Evolutionary conservation across 1,140 invertebrate genomes (phyloP), one percentile per base, ranked within the genome.

Genomic region (Eriosoma lanigerum): DNA sequence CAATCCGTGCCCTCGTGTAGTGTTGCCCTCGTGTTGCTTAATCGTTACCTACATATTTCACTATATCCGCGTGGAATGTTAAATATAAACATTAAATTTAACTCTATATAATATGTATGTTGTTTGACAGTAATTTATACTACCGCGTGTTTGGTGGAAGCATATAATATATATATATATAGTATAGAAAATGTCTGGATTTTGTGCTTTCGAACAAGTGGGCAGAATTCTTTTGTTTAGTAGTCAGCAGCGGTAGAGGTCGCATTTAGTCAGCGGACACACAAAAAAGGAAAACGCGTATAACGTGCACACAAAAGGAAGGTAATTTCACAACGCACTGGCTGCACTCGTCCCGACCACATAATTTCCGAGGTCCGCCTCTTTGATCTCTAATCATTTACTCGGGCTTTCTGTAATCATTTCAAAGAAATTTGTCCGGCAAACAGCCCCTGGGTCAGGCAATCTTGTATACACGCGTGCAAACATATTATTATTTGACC

Each of bases 401-500:
- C 19, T 38, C 17, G 17, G 29, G 60, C 60, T 32, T 62, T n/a
- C 60, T 32, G 60, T 62, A 62, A 62, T 62, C 60, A 62, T 62
- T 62, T 62, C 60, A 62, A 29, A 38, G 60, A 24, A n/a, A 38
- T 62, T 62, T 62, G 60, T 62, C 60, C 60, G 26, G 60, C 29
- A 62, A 62, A 38, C 60, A 62, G 58, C 60, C 60, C 9, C 60
- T 17, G 8, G 29, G 60, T 32, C 60, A 62, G 60, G 17, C 60
- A 9, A 62, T 32, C 29, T 10, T 32, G 26, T 38, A 1, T 17
- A 10, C 54, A 60, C 24, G 24, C 58, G 17, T 62, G 58, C 26
- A 62, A 62, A 32, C 60, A 29, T 29, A 19, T n/a, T n/a, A n/a
- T n/a, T n/a, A n/a, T 62, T 62, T 26, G 19, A 62, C 15, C 15